Evolutionary conservation across 2,797 vertebrate genomes (phyloP).

Genomic region (Bufotes viridis): DNA sequence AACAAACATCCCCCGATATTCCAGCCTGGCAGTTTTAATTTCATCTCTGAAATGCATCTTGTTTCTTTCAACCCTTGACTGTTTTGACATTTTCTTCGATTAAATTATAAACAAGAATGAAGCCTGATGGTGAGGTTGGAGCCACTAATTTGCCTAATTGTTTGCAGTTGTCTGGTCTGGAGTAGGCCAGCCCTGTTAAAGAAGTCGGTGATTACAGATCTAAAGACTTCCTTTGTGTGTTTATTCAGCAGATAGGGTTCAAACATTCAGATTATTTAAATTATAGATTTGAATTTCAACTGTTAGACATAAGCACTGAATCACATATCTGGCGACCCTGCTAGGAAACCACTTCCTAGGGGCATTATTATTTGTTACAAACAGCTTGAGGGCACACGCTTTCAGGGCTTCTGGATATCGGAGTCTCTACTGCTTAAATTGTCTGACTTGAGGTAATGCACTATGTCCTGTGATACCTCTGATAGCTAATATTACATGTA

Average conservation of each 20-base stretch:
- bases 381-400: constrained; percentile 78
- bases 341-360: constrained; percentile 80
- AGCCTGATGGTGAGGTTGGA: constrained; percentile 99
- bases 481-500: background rate
- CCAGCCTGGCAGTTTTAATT: constrained; percentile 99
- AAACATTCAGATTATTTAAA: constrained; percentile 95
- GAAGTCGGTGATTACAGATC: constrained; percentile 91
- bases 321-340: constrained; percentile 86
- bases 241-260: constrained; percentile 95
- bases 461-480: constrained; percentile 13
- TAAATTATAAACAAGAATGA: constrained; percentile 99
- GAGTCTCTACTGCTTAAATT: constrained; percentile 47
- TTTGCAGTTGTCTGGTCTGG: constrained; percentile 99
- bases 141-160: constrained; percentile 99
- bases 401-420: constrained; percentile 60
- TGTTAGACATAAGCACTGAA: constrained; percentile 85
- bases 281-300: constrained; percentile 90
- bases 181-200: constrained; percentile 87
- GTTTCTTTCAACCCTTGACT: constrained; percentile 99
- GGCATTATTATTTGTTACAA: constrained; percentile 83
- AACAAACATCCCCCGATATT: constrained; percentile 99
- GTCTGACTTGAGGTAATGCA: constrained; percentile 19
- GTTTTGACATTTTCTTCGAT: constrained; percentile 99
- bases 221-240: constrained; percentile 93
- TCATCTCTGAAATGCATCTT: constrained; percentile 99